Evolutionary conservation across 2,113 vertebrate species (phyloP).

Genomic region (Sorex fumeus): DNA sequence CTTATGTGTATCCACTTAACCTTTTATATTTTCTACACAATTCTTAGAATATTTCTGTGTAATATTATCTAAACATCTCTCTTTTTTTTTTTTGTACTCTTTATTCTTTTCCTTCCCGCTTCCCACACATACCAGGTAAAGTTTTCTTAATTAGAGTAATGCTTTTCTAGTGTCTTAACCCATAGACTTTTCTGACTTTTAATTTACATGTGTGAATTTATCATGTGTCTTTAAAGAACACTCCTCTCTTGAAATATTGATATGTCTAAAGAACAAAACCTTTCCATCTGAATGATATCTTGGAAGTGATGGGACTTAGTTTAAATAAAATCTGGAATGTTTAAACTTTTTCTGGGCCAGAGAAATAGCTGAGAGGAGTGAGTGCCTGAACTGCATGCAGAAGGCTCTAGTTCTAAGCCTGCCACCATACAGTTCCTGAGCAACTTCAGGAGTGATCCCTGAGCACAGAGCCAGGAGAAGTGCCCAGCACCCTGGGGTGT

Average conservation of each 20-base stretch:
- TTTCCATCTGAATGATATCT: slow-evolving; percentile 36
- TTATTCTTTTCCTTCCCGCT: slow-evolving; percentile 27
- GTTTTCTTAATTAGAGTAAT: slow-evolving; percentile 13
- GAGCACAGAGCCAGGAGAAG: too few relatives aligned
- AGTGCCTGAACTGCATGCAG: too few relatives aligned
- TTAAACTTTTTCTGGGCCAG: not conserved
- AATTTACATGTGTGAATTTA: not conserved
- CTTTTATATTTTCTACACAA: not conserved
- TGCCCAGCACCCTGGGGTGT: too few relatives aligned
- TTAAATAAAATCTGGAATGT: slow-evolving; percentile 50
- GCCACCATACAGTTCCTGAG: too few relatives aligned
- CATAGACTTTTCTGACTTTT: not conserved
- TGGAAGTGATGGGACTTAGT: slow-evolving; percentile 11
- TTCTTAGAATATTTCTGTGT: not conserved
- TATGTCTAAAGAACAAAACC: not conserved
- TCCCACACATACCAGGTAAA: not conserved
- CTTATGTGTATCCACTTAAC: not conserved
- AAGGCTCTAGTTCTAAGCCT: too few relatives aligned
- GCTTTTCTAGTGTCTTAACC: not conserved
- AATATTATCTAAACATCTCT: not conserved
- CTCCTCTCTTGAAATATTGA: slow-evolving; percentile 1
- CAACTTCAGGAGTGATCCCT: too few relatives aligned
- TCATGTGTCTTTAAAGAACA: slow-evolving; percentile 40
- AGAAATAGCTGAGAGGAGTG: too few relatives aligned
- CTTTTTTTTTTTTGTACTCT: slow-evolving; percentile 21